Percentiles rank a stretch among this genome's conserved stretches.
phyloP scores from a whole-genome alignment of 1,140 invertebrate genomes.

The Anastrepha ludens region DNA sequence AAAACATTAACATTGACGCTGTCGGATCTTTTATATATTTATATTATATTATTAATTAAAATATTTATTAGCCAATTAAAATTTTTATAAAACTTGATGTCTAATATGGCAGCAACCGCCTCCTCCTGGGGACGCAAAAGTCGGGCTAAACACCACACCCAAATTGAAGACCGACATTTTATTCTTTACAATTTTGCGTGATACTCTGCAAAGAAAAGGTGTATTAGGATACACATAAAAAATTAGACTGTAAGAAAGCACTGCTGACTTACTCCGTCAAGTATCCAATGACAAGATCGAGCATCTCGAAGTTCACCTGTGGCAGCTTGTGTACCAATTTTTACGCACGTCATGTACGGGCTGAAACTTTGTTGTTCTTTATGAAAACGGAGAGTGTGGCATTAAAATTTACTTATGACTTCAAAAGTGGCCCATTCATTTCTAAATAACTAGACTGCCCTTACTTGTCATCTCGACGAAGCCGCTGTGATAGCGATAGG shows the following conservation, averaged over 20 bases:
- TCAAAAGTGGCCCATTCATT: neutral
- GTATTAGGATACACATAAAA: neutral
- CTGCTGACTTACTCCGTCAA: slow-evolving; percentile 83
- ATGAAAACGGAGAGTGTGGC: slow-evolving; percentile 66
- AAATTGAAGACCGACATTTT: slow-evolving; percentile 98
- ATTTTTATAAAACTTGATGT: slow-evolving; percentile 99
- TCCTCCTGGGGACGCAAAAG: slow-evolving; percentile 95
- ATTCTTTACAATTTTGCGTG: slow-evolving; percentile 90
- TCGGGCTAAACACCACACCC: slow-evolving; percentile 99
- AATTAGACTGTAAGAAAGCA: neutral
- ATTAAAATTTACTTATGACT: neutral
- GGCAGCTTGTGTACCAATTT: slow-evolving; percentile 90
- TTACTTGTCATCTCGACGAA: slow-evolving; percentile 96
- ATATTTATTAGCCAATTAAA: slow-evolving; percentile 88
- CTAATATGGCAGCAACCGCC: slow-evolving; percentile 97
- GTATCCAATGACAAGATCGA: slow-evolving; percentile 91
- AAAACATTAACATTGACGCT: slow-evolving; percentile 68
- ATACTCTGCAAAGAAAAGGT: slow-evolving; percentile 80
- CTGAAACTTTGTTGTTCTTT: slow-evolving; percentile 89
- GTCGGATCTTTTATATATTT: slow-evolving; percentile 78
- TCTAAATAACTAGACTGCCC: slow-evolving; percentile 68
- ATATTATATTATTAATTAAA: slow-evolving; percentile 92
- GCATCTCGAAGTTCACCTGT: slow-evolving; percentile 88
- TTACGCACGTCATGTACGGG: slow-evolving; percentile 90
- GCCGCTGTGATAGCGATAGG: slow-evolving; percentile 89